Base-by-base conservation (phyloP, 1,140 invertebrate species). In the Eumeta japonica region DNA sequence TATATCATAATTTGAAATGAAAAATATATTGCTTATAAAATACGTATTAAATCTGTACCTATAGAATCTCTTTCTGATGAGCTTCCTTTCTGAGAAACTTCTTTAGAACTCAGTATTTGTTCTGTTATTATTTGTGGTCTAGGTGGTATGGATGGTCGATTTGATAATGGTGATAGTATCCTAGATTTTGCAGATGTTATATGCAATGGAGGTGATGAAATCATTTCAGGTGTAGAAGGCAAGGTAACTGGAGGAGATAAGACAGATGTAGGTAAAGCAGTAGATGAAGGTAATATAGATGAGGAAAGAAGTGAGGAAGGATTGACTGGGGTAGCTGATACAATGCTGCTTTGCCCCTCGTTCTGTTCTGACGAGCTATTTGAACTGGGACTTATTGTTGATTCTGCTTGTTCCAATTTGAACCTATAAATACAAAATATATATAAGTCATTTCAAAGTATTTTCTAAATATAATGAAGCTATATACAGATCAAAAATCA, bases 311-410 rank as follows among this genome's bases (percentile, higher is more conserved):
- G 45, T 37, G 10, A 49, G 47, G 35, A 49, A 24, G 20, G 20
- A n/a, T 24, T 24, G 20, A 7, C 5, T 50, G 0, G 57, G 37
- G 57, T 35, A 0, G 62, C 61, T 12, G 60, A 58, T 20, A 74
- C 70, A 7, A 74, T 70, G 10, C 63, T 70, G 30, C 62, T 65
- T 35, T 72, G 68, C 11, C 48, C 61, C 1, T 72, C 71, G 31
- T 71, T 68, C 13, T 67, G 60, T 39, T 75, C 68, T 1, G 71
- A 75, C 0, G 75, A 75, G 31, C 71, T 75, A 39, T 75, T 75
- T 0, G 72, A 75, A 1, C 72, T 68, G 0, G 71, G 72, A 45
- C 71, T 75, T 4, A 74, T 49, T 5, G 68, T 70, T 11, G 62
- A 59, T 20, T 76, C 71, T 14, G 36, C 38, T 2, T 58, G 62